Evolutionary conservation across 2,797 vertebrate species (phyloP), one percentile per base, ranked within the genome.

Genomic region (Notolabrus celidotus): DNA sequence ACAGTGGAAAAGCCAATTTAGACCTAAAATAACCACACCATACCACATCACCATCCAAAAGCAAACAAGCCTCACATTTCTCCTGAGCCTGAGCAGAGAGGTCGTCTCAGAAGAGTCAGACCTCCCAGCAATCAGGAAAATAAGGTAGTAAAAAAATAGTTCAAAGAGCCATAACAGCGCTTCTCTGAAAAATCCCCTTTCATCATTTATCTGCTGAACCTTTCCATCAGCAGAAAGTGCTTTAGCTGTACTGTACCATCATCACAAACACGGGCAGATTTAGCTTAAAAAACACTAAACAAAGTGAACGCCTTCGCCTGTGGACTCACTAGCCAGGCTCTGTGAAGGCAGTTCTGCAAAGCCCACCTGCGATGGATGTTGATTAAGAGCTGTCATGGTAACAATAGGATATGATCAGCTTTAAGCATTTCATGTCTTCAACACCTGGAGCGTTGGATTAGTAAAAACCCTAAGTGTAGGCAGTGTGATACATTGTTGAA

Each of bases 181-280:
- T 89, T 86, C 88, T 89, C 80, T 66, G 82, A 92, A 51, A 89
- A 83, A 89, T 75, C 82, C 86, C n/a, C 90, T 94, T 92, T 92
- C 86, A 92, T 94, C 90, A 91, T 92, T 92, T 91, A 93, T 94
- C 90, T 88, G 85, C 90, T 74, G 89, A 93, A 91, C 65, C 84
- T 89, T 84, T 88, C 91, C 80, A 92, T 94, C 92, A 92, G 89
- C 79, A 86, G 86, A 92, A 88, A 87, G 83, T 82, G 78, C 86
- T 84, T 84, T 16, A 14, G 73, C 71, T 23, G 68, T 83, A 79
- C 72, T 70, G 71, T 80, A 83, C 83, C 83, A 76, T 80, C 88
- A 83, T 84, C 83, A 84, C 87, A 91, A 88, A 92, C 89, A 88
- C 85, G 86, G 86, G 88, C 79, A 74, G 68, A 83, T 86, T 85